Base-by-base conservation (phyloP, 2,113 vertebrate genomes). In the Coreoperca whiteheadi region DNA sequence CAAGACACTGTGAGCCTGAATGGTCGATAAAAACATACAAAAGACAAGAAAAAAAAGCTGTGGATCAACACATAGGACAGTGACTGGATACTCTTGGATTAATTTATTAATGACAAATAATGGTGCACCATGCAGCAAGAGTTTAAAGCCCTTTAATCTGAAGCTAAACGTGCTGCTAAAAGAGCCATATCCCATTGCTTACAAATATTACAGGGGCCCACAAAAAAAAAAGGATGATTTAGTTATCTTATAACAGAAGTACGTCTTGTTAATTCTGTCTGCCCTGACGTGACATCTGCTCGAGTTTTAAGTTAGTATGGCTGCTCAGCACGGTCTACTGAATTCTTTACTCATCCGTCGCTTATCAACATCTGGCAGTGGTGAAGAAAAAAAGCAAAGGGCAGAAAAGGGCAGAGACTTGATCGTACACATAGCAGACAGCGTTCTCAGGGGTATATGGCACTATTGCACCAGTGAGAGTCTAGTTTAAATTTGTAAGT, bases 31-130 rank as follows among this genome's bases (percentile, higher is more conserved):
- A 88, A 79, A 91, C 91, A 94, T 92, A 95, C 93, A 96, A 8
- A 82, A 88, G 92, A 94, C 87, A 94, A 94, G 94, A 92, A 94
- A 89, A 94, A 89, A 94, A 89, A 95, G 92, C 90, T 83, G 92
- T 94, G 94, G 93, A 94, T 92, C 87, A 70, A 93, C 89, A 96
- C 92, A 95, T 89, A 95, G 91, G 93, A 95, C 94, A 93, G 91
- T 87, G 93, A 91, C 87, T 87, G 88, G 88, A 56, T 89, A 37
- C 65, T 79, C 74, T 74, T 12, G 39, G 12, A 66, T 51, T 66
- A 21, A 65, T 53, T 64, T 4, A 32, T 39, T 14, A 75, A 32
- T 6, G 60, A 64, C 10, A 6, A 74, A 63, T 79, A 64, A 80
- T 18, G 50, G 71, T 81, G 81, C 43, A 74, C 28, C 86, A 88